phyloP scores from a whole-genome alignment of 2,797 vertebrate genomes.

The Gorsachius magnificus region DNA sequence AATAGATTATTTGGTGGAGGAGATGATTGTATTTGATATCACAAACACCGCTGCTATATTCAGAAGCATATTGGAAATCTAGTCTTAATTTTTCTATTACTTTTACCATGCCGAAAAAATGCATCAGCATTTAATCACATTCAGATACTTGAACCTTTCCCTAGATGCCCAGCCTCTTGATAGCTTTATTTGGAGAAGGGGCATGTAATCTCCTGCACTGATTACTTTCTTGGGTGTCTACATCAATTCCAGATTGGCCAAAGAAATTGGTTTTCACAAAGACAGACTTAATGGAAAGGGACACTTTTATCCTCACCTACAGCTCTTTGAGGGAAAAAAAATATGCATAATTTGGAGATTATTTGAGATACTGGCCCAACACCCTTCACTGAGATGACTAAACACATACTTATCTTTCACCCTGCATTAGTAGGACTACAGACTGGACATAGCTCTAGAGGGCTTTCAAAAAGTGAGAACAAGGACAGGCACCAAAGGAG shows the following conservation, averaged over 20 bases:
- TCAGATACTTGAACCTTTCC: background rate
- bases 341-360: background rate
- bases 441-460: background rate
- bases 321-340: background rate
- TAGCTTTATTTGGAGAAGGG: background rate
- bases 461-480: background rate
- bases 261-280: background rate
- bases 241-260: background rate
- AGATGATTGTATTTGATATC: background rate
- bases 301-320: background rate
- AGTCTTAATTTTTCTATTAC: background rate
- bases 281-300: background rate
- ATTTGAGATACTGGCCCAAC: background rate
- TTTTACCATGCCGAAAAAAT: background rate
- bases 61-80: background rate
- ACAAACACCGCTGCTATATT: background rate
- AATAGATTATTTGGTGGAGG: background rate
- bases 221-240: background rate
- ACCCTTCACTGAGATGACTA: background rate
- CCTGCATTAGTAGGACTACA: background rate
- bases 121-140: background rate
- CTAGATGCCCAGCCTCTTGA: background rate
- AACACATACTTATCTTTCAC: background rate
- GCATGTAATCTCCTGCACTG: background rate
- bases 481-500: background rate